A percentile compares a stretch with the other conserved stretches of the same genome.
Evolutionary conservation across 2,797 vertebrate genomes (phyloP).

Genomic region (Geotrypetes seraphini): DNA sequence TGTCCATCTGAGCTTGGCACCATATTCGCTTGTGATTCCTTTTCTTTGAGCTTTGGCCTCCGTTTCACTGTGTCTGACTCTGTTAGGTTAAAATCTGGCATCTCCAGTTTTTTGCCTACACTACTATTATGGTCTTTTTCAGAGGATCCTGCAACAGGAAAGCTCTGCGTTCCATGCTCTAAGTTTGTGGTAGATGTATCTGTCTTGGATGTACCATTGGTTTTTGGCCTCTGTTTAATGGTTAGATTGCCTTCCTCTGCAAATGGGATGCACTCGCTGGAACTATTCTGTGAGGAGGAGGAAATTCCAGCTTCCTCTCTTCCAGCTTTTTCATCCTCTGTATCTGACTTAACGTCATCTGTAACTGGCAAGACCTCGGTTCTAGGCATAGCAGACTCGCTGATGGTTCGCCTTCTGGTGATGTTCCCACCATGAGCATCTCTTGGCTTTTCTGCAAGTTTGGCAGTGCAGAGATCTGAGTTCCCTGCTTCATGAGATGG

Average conservation of each 20-base stretch:
- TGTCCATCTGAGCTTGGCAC: conserved; percentile 32
- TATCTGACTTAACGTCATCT: conserved; percentile 34
- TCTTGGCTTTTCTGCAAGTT: accelerated
- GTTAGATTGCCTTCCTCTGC: conserved; percentile 90
- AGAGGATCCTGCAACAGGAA: accelerated
- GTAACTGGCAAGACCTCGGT: conserved; percentile 7
- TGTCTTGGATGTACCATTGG: conserved; percentile 34
- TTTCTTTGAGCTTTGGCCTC: conserved; percentile 67
- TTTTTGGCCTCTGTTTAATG: conserved; percentile 84
- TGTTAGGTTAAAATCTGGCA: conserved; percentile 82
- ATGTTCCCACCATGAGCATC: conserved; percentile 27
- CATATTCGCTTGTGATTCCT: conserved; percentile 52
- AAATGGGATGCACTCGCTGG: conserved; percentile 74
- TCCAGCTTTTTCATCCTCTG: conserved; percentile 53
- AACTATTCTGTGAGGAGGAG: conserved; percentile 56
- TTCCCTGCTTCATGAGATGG: accelerated
- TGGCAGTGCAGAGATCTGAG: not conserved
- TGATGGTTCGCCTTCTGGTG: conserved; percentile 60
- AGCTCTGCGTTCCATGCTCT: not conserved
- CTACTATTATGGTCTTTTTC: not conserved
- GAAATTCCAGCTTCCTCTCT: conserved; percentile 9
- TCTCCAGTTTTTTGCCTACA: not conserved
- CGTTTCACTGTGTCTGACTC: conserved; percentile 88
- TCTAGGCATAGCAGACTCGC: conserved; percentile 52
- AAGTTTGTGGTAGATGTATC: not conserved